These are phyloP conservation scores for Mythimna ferrago DNA, from an alignment of 2,888 invertebrate genomes.

Conservation along the genomic window DNA sequence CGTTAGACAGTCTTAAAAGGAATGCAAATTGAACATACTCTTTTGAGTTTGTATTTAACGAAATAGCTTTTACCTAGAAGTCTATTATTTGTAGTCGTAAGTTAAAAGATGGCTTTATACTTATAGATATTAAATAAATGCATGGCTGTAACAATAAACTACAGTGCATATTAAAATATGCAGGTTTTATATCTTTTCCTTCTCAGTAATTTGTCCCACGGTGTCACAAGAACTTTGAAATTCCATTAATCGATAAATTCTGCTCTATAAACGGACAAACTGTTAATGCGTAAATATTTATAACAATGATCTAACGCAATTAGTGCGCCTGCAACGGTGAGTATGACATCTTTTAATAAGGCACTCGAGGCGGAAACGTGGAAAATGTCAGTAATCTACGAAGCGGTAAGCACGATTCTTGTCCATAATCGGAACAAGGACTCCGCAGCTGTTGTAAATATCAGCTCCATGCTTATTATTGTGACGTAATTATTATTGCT, in stretches of 20 bases:
- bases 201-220: conserved; percentile 24
- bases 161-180: conserved; percentile 21
- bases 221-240: conserved; percentile 15
- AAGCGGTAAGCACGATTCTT: conserved; percentile 87
- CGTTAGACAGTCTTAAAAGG: conserved; percentile 18
- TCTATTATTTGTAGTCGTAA: conserved; percentile 35
- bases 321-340: conserved; percentile 58
- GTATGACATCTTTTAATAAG: conserved; percentile 88
- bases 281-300: conserved; percentile 51
- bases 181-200: conserved; percentile 24
- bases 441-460: conserved; percentile 89
- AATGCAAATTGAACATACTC: conserved; percentile 10
- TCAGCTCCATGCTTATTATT: conserved; percentile 85
- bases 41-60: conserved; percentile 19
- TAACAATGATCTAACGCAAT: conserved; percentile 62
- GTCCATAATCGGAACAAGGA: conserved; percentile 90
- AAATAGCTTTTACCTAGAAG: conserved; percentile 21
- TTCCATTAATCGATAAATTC: conserved; percentile 22
- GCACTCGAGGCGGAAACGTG: conserved; percentile 87
- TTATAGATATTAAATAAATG: conserved; percentile 45
- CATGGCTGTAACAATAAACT: conserved; percentile 30
- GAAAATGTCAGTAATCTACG: conserved; percentile 89
- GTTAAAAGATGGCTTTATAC: conserved; percentile 37
- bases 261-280: conserved; percentile 39
- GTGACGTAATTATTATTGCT: conserved; percentile 86